Evolutionary conservation across 2,797 vertebrate species (phyloP), one percentile per base, ranked within the genome.

Genomic region (Lateolabrax maculatus): DNA sequence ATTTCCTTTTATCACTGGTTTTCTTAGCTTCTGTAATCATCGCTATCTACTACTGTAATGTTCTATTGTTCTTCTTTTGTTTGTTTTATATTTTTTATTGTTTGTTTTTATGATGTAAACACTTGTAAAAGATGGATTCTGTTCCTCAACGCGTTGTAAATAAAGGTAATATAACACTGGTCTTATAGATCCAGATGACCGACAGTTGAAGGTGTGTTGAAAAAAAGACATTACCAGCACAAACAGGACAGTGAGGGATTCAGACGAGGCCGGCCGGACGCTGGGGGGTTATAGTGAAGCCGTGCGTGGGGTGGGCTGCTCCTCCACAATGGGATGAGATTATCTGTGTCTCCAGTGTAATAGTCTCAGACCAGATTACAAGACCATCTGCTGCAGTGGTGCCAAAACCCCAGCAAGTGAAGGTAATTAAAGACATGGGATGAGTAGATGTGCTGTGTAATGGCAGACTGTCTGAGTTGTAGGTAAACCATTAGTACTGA

Each of bases 371-470:
- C 25, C 53, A 90, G 88, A 92, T 92, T 85, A 85, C 23, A 56
- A 25, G 37, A 82, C 87, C 88, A 89, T 89, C 89, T 92, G 89
- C 79, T 86, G 68, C 69, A 65, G 69, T 19, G 39, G 49, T 72
- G 57, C 85, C 80, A 77, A 75, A 65, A 80, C 76, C 77, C 34
- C 57, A 64, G 60, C 1, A 7, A 83, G 84, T 60, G 66, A 70
- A 84, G 84, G 77, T 64, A 88, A 90, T 90, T 89, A 89, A 77
- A 75, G 41, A 68, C 5, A 4, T 56, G 25, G 7, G 49, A 46
- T 46, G 52, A 53, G n/a, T 46, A 9, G 25, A 31, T 51, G 27
- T 62, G 72, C n/a, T 57, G 53, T 39, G 25, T 43, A n/a, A n/a
- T 6, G 18, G 11, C 15, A n/a, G 49, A 52, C 44, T 61, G 53